Evolutionary conservation across 2,888 invertebrate species (phyloP).

Genomic region (Chironomus riparius): DNA sequence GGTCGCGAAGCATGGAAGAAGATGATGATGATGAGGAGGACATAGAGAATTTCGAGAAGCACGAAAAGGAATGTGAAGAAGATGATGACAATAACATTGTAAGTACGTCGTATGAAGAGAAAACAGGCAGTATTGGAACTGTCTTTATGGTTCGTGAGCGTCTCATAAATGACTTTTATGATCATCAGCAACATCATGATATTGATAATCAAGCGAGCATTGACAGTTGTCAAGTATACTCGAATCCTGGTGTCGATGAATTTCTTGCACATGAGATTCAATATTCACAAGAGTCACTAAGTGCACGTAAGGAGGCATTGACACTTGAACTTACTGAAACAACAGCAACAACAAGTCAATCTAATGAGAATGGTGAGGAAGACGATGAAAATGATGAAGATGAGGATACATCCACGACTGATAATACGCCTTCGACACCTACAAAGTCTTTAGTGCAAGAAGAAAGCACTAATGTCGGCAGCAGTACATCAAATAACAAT

Average conservation of each 20-base stretch:
- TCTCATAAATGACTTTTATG: constrained; percentile 28
- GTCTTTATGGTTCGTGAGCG: constrained; percentile 28
- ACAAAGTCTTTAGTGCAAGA: neutral
- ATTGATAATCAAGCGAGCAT: neutral
- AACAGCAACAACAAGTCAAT: neutral
- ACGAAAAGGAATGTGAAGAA: constrained; percentile 26
- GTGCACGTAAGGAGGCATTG: constrained; percentile 7
- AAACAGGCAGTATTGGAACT: constrained; percentile 23
- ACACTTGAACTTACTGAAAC: constrained; percentile 10
- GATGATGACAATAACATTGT: constrained; percentile 27
- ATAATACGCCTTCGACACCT: constrained; percentile 15
- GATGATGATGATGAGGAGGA: constrained; percentile 33
- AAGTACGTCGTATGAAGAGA: constrained; percentile 30
- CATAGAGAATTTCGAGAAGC: constrained; percentile 31
- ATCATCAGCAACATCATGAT: neutral
- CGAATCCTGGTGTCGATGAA: constrained; percentile 37
- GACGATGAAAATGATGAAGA: constrained; percentile 2
- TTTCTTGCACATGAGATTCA: constrained; percentile 19
- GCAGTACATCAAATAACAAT: no score
- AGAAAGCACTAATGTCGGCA: neutral
- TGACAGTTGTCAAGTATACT: constrained; percentile 40
- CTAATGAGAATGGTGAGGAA: constrained; percentile 9
- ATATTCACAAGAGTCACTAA: constrained; percentile 1
- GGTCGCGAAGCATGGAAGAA: constrained; percentile 41
- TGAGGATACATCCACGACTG: neutral